Evolutionary conservation across 1,140 invertebrate genomes (phyloP).

Genomic region (Octopus sinensis): DNA sequence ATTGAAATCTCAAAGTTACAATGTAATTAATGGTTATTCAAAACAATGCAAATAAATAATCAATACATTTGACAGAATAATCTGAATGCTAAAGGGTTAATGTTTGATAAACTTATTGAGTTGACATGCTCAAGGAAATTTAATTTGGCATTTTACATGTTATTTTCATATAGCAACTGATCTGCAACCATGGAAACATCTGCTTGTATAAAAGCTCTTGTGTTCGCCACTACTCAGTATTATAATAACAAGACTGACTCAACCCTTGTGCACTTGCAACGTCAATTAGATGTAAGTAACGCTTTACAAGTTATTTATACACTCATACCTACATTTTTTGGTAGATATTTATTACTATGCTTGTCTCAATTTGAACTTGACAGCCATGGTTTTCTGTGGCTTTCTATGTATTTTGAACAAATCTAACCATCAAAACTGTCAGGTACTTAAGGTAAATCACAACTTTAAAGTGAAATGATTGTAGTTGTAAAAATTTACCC

Average conservation of each 20-base stretch:
- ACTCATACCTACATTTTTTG: background rate
- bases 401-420: background rate
- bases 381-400: background rate
- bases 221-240: conserved; percentile 38
- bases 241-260: conserved; percentile 31
- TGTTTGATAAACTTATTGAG: too few relatives aligned
- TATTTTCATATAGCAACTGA: background rate
- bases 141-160: too few relatives aligned
- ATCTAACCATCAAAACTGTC: background rate
- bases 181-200: conserved; percentile 33
- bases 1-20: too few relatives aligned
- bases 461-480: too few relatives aligned
- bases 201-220: conserved; percentile 35
- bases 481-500: too few relatives aligned
- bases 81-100: too few relatives aligned
- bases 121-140: too few relatives aligned
- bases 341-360: background rate
- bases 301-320: background rate
- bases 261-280: conserved; percentile 35
- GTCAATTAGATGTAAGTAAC: conserved; percentile 38
- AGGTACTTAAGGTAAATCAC: too few relatives aligned
- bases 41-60: too few relatives aligned
- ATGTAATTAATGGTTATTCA: too few relatives aligned
- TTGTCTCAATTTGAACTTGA: background rate
- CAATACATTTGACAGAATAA: too few relatives aligned